phyloP scores from a whole-genome alignment of 2,888 invertebrate species.

The Ormyrus rosae region DNA sequence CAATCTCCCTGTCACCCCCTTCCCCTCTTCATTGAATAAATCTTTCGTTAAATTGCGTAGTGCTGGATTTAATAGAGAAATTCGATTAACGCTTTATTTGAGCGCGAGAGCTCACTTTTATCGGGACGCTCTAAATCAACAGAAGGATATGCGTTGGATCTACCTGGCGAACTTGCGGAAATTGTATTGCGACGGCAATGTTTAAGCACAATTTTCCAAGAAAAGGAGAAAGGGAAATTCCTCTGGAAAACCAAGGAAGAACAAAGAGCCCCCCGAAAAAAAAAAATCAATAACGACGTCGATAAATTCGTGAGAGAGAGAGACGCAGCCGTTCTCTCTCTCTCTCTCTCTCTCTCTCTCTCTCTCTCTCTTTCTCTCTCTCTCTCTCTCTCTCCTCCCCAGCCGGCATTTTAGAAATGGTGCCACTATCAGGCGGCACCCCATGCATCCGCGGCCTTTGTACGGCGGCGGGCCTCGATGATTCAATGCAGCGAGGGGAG shows the following conservation, averaged over 20 bases:
- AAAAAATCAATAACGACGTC: no score
- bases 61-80: neutral
- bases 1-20: no score
- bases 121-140: conserved; percentile 25
- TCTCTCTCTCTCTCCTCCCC: neutral
- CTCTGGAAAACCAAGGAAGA: no score
- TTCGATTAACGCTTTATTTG: conserved; percentile 28
- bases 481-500: neutral
- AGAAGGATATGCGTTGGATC: neutral
- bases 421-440: neutral
- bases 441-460: conserved; percentile 9
- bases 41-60: no score
- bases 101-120: neutral
- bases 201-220: neutral
- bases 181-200: neutral
- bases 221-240: no score
- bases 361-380: no score
- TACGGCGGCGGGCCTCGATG: neutral
- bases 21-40: no score
- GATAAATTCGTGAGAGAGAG: no score
- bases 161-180: neutral
- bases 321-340: no score
- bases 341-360: no score
- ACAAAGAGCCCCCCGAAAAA: no score
- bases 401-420: neutral